Evolutionary conservation across 2,797 vertebrate genomes (phyloP).

Genomic region (Nyctibius grandis): DNA sequence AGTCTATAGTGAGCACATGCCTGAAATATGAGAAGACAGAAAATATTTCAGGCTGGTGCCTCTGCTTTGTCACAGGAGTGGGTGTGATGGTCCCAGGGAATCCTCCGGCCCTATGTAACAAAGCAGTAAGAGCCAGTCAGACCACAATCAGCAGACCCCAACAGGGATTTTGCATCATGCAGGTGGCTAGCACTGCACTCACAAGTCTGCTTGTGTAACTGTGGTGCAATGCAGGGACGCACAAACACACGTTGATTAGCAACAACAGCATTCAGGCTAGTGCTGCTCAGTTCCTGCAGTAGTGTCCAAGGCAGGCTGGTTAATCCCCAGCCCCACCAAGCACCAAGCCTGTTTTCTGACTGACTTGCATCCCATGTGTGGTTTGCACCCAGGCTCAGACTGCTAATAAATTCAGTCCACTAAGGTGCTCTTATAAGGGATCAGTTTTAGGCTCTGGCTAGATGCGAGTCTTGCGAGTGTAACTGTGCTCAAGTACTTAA

Average conservation of each 20-base stretch:
- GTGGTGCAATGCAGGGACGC: rapidly evolving
- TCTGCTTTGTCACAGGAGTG: slow-evolving; percentile 14
- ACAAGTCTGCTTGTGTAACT: neutral
- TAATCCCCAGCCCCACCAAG: neutral
- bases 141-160: neutral
- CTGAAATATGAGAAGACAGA: neutral
- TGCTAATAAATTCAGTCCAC: neutral
- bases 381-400: neutral
- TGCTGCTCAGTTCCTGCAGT: neutral
- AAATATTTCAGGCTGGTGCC: neutral
- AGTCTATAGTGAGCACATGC: neutral
- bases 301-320: neutral
- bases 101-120: neutral
- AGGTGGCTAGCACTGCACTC: neutral
- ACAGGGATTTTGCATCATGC: neutral
- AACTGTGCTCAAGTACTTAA: neutral
- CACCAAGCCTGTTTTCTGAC: neutral
- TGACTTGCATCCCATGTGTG: neutral
- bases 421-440: neutral
- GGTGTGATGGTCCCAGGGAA: neutral
- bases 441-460: neutral
- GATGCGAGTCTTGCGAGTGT: neutral
- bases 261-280: neutral
- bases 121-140: neutral
- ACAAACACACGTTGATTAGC: rapidly evolving